phyloP scores from a whole-genome alignment of 2,797 vertebrate species.

The Sardinella longiceps region DNA sequence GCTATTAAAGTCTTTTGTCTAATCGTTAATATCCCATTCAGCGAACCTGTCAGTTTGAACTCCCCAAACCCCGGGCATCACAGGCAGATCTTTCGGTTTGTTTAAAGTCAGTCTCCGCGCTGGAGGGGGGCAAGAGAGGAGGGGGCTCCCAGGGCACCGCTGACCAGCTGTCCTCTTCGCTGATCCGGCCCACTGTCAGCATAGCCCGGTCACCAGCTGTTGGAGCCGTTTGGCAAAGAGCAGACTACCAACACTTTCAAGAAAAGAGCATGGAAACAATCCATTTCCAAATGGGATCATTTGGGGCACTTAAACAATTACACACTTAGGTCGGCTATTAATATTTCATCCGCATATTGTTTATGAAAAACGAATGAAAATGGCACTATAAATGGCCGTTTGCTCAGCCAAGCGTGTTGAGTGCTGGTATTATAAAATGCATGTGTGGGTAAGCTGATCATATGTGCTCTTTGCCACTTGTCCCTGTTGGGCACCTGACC shows the following conservation, averaged over 20 bases:
- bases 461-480: constrained; percentile 27
- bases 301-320: constrained; percentile 91
- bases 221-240: constrained; percentile 78
- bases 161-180: constrained; percentile 89
- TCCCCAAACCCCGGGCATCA: constrained; percentile 69
- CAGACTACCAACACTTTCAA: constrained; percentile 78
- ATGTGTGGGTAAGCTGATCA: constrained; percentile 2
- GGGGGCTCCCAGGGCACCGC: constrained; percentile 69
- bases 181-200: constrained; percentile 75
- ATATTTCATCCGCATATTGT: constrained; percentile 83
- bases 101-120: constrained; percentile 58
- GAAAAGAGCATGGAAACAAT: constrained; percentile 79
- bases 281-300: constrained; percentile 87
- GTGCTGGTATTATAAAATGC: constrained; percentile 13
- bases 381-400: constrained; percentile 61
- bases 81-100: constrained; percentile 59
- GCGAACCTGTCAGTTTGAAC: constrained; percentile 71
- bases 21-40: constrained; percentile 79
- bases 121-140: constrained; percentile 35
- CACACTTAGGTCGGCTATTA: constrained; percentile 76
- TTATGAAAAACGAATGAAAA: constrained; percentile 70
- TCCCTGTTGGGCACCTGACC: constrained; percentile 21
- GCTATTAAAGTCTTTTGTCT: constrained; percentile 84
- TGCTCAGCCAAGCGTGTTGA: constrained; percentile 23
- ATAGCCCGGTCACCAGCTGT: constrained; percentile 91